These are phyloP conservation scores for Buathra laborator DNA, from an alignment of 2,888 invertebrate species.

Conservation along the genomic window DNA sequence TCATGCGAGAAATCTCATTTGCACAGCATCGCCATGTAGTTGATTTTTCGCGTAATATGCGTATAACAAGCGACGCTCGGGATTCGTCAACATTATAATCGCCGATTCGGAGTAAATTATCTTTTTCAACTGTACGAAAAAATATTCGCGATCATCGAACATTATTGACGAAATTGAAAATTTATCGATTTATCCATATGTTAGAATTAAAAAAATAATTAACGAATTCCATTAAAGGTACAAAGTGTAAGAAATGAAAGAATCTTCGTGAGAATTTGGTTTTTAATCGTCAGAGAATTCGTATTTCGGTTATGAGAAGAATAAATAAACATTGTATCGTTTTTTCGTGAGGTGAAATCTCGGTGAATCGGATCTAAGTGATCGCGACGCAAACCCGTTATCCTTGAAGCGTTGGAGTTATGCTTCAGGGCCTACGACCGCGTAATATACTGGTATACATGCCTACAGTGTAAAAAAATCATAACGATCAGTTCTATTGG, in stretches of 20 bases:
- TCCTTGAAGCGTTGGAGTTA: constrained; percentile 45
- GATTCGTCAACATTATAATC: too few relatives aligned
- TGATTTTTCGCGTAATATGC: too few relatives aligned
- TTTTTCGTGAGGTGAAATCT: constrained; percentile 14
- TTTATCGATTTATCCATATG: too few relatives aligned
- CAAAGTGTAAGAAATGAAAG: too few relatives aligned
- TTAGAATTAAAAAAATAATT: too few relatives aligned
- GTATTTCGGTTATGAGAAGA: neutral
- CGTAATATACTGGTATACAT: constrained; percentile 8
- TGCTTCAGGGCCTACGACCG: constrained; percentile 20
- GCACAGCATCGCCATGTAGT: neutral
- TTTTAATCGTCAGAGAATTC: neutral
- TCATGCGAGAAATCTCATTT: constrained; percentile 16
- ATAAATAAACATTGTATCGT: constrained; percentile 5
- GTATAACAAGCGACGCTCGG: too few relatives aligned
- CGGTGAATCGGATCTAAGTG: constrained; percentile 26
- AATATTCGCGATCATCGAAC: too few relatives aligned
- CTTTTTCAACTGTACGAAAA: too few relatives aligned
- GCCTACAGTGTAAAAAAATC: neutral
- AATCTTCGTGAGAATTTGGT: too few relatives aligned
- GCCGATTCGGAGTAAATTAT: too few relatives aligned
- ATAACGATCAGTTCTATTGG: constrained; percentile 9
- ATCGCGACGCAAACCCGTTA: constrained; percentile 50
- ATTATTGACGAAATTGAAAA: too few relatives aligned
- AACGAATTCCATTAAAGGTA: too few relatives aligned